Conservation (phyloP, 2,113 vertebrate genomes). For the Tupaia tana region DNA sequence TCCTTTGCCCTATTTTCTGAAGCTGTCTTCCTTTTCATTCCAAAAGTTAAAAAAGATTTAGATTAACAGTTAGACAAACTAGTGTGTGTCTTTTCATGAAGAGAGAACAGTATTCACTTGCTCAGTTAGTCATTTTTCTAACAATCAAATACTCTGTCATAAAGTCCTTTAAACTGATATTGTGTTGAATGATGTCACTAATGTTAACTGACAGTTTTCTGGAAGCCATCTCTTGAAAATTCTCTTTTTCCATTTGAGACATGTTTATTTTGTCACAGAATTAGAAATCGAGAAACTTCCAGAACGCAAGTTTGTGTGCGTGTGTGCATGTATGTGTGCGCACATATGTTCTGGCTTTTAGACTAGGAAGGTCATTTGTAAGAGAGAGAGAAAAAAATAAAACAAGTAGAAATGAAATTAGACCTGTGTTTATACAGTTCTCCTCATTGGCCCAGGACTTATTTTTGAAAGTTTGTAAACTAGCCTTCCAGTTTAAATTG, state of each 20-base stretch:
- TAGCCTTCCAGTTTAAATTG: slow-evolving; percentile 85
- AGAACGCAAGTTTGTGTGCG: neutral
- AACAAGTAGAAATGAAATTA: slow-evolving; percentile 82
- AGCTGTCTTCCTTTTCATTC: slow-evolving; percentile 48
- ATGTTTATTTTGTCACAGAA: slow-evolving; percentile 84
- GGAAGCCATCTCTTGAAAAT: slow-evolving; percentile 84
- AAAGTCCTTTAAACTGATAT: slow-evolving; percentile 81
- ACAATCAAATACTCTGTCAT: slow-evolving; percentile 81
- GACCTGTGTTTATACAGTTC: slow-evolving; percentile 82
- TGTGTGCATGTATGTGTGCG: rapidly evolving
- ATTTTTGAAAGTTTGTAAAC: slow-evolving; percentile 87
- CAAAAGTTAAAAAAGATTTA: slow-evolving; percentile 79
- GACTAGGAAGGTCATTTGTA: slow-evolving; percentile 69
- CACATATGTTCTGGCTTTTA: slow-evolving; percentile 37
- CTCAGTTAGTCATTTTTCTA: slow-evolving; percentile 83
- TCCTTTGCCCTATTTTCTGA: neutral
- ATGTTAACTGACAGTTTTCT: slow-evolving; percentile 86
- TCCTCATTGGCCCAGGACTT: slow-evolving; percentile 79
- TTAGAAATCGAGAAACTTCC: slow-evolving; percentile 79
- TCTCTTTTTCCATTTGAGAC: slow-evolving; percentile 79
- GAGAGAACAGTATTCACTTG: slow-evolving; percentile 82
- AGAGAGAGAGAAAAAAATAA: slow-evolving; percentile 12
- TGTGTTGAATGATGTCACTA: slow-evolving; percentile 82
- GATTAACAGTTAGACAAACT: slow-evolving; percentile 62
- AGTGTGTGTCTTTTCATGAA: slow-evolving; percentile 62